These are phyloP conservation scores for Drosophila ambigua DNA, from an alignment of 1,140 invertebrate species.

Conservation along the genomic window DNA sequence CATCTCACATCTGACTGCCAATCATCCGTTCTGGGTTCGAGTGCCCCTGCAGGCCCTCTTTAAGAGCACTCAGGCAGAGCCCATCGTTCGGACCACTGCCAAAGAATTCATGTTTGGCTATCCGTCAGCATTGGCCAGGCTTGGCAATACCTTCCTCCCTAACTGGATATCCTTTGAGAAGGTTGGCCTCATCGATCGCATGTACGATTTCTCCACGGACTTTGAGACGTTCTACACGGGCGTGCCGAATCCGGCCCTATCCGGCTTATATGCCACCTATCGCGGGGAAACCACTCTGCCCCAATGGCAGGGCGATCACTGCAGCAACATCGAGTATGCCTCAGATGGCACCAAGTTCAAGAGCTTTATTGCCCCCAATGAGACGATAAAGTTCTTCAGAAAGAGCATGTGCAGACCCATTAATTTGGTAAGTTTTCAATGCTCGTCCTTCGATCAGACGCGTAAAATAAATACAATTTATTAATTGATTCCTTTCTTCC, in stretches of 20 bases:
- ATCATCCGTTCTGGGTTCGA: constrained; percentile 86
- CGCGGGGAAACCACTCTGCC: constrained; percentile 88
- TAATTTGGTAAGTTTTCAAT: constrained; percentile 86
- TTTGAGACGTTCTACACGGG: constrained; percentile 92
- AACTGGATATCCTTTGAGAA: constrained; percentile 93
- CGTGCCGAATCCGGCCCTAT: constrained; percentile 85
- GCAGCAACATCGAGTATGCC: constrained; percentile 90
- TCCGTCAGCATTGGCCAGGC: constrained; percentile 88
- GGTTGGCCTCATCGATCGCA: constrained; percentile 92
- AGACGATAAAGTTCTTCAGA: constrained; percentile 90
- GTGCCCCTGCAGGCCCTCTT: constrained; percentile 89
- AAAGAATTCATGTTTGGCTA: constrained; percentile 94
- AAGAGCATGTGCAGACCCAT: constrained; percentile 92
- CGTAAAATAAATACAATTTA: not conserved
- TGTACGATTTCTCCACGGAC: constrained; percentile 93
- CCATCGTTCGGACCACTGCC: constrained; percentile 90
- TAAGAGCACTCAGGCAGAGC: constrained; percentile 87
- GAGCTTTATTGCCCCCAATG: constrained; percentile 88
- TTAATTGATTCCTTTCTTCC: not conserved
- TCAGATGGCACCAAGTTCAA: constrained; percentile 94
- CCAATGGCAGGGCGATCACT: constrained; percentile 89
- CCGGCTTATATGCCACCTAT: constrained; percentile 91
- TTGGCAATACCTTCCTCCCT: constrained; percentile 91
- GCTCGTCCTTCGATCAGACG: not conserved
- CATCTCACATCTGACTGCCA: constrained; percentile 89